Evolutionary conservation across 2,888 invertebrate species (phyloP), one percentile per base, ranked within the genome.

Genomic region (Metalampra italica): DNA sequence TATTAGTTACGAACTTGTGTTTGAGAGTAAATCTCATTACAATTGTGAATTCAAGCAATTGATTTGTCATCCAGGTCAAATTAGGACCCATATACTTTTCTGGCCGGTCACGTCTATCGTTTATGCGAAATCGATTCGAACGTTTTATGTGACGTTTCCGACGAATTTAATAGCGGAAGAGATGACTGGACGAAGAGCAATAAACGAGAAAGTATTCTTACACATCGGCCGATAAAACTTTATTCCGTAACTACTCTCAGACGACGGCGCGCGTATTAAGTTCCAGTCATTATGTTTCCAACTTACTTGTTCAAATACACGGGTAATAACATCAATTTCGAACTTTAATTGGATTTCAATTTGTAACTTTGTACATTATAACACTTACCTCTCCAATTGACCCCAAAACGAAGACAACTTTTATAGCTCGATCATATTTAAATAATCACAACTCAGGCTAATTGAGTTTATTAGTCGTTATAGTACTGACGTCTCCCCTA

Each of bases 61-160:
- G 64, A 65, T 64, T 69, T 59, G 55, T 59, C 64, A 62, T 60
- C 59, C 59, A 61, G 68, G 66, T 73, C 75, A 79, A 85, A 84
- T 82, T 79, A 82, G 77, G 68, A 63, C 64, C 64, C 68, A 71
- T 70, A 75, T 70, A 73, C 71, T 70, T 76, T 68, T 70, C 66
- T 66, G 67, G 66, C 71, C 71, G 76, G 83, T 85, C 85, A 87
- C 86, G 87, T 87, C 76, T 78, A 80, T 71, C 81, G 79, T 88
- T 89, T 88, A 88, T 87, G 82, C 68, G 85, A 87, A 89, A 89
- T 89, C 88, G 87, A 89, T 88, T 73, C 73, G 61, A 66, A 60
- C 83, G 74, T 81, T 89, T 87, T 87, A 89, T 87, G 82, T 78
- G 82, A 83, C 84, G 75, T 84, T 78, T 82, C 81, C 81, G 77